These are phyloP conservation scores for Cordilura impudica DNA, from an alignment of 2,888 invertebrate species.

Conservation along the genomic window DNA sequence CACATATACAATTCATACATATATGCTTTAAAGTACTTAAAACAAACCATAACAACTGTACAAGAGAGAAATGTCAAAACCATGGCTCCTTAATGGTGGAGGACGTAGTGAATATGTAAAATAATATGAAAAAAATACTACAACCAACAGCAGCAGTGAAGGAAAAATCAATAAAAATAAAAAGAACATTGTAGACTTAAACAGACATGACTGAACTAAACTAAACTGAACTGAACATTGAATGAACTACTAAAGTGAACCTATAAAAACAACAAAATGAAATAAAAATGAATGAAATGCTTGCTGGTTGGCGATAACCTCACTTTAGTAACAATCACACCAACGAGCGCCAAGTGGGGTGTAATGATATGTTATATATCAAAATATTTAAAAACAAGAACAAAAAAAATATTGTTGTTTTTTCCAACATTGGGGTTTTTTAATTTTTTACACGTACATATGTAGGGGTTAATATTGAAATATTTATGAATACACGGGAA, in stretches of 20 bases:
- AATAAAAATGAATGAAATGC: slow-evolving; percentile 41
- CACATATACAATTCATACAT: slow-evolving; percentile 9
- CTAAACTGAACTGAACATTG: neutral
- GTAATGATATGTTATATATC: slow-evolving; percentile 29
- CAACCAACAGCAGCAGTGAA: neutral
- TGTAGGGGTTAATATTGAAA: slow-evolving; percentile 23
- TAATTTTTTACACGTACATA: neutral
- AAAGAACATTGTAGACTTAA: slow-evolving; percentile 31
- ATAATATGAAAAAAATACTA: neutral
- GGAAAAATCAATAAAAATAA: slow-evolving; percentile 60
- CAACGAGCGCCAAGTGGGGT: slow-evolving; percentile 45
- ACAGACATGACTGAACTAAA: slow-evolving; percentile 26
- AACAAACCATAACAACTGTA: neutral
- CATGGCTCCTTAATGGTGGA: slow-evolving; percentile 54
- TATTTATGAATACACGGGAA: too few relatives aligned
- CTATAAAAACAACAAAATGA: neutral
- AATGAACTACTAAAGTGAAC: neutral
- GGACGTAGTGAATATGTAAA: slow-evolving; percentile 22
- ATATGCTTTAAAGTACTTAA: slow-evolving; percentile 38
- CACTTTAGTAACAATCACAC: slow-evolving; percentile 32
- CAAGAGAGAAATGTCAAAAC: slow-evolving; percentile 51
- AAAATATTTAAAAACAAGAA: too few relatives aligned
- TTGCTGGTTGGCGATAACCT: slow-evolving; percentile 46
- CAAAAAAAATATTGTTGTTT: neutral
- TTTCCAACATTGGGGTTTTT: neutral